Conservation (phyloP, 2,797 vertebrate genomes). For the Microctenopoma lineatum region DNA sequence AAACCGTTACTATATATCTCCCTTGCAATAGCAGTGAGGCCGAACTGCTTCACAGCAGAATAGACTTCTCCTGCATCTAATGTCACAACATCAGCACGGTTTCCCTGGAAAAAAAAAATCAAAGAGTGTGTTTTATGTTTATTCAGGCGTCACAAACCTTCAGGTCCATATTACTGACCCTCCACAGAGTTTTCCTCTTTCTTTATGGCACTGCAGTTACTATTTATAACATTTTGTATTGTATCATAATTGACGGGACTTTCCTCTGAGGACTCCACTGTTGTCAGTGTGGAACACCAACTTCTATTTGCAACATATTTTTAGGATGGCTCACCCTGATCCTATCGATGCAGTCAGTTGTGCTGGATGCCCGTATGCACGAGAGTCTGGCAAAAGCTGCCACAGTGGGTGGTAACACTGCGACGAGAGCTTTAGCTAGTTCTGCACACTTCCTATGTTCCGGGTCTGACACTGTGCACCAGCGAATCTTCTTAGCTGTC, state of each 20-base stretch:
- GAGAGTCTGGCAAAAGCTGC: constrained; percentile 85
- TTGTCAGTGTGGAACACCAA: too few relatives aligned
- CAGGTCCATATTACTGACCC: background rate
- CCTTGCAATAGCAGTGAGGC: constrained; percentile 86
- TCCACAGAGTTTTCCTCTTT: background rate
- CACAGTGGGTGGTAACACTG: constrained; percentile 71
- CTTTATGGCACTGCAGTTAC: background rate
- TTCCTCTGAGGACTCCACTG: background rate
- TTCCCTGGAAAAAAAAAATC: constrained; percentile 78
- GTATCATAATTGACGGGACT: background rate
- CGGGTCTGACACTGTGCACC: constrained; percentile 90
- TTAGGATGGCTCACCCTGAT: constrained; percentile 84
- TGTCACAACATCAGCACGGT: constrained; percentile 89
- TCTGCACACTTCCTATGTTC: constrained; percentile 93
- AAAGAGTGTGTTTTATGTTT: background rate
- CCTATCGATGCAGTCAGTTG: constrained; percentile 88
- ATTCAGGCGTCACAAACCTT: background rate
- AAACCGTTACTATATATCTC: constrained; percentile 89
- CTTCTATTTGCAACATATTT: too few relatives aligned
- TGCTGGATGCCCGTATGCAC: constrained; percentile 87
- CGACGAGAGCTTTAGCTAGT: constrained; percentile 84
- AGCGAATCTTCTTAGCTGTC: constrained; percentile 92
- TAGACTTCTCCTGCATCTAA: constrained; percentile 92
- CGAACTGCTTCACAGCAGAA: constrained; percentile 89
- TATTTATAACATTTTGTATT: background rate